Conservation (phyloP, 1,140 invertebrate genomes). For the Ooceraea biroi region DNA sequence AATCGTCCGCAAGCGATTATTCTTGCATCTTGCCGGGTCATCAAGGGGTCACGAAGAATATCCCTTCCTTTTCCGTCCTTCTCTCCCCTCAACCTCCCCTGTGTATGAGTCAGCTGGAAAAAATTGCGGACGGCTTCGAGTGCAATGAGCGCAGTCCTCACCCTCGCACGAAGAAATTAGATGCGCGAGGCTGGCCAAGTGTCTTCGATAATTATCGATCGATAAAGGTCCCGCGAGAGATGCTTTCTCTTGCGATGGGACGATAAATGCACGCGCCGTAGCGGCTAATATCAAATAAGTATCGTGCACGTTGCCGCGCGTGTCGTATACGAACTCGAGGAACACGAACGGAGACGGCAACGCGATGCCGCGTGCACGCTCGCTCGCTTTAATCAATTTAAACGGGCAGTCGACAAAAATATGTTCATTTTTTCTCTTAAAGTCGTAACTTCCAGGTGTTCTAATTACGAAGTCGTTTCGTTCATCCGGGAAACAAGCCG, state of each 20-base stretch:
- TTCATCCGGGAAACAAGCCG: background rate
- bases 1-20: slow-evolving; percentile 9
- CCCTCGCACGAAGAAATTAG: slow-evolving; percentile 57
- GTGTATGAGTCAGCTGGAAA: slow-evolving; percentile 23
- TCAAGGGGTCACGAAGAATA: slow-evolving; percentile 31
- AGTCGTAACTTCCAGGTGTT: background rate
- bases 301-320: slow-evolving; percentile 76
- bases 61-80: background rate
- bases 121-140: slow-evolving; percentile 41
- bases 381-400: background rate
- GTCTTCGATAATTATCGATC: slow-evolving; percentile 70
- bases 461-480: background rate
- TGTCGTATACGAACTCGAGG: slow-evolving; percentile 69
- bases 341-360: slow-evolving; percentile 24
- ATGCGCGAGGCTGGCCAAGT: slow-evolving; percentile 58
- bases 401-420: background rate
- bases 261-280: slow-evolving; percentile 37
- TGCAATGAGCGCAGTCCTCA: background rate
- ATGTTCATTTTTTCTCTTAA: background rate
- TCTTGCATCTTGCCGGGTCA: slow-evolving; percentile 7
- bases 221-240: slow-evolving; percentile 60
- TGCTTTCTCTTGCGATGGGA: slow-evolving; percentile 31
- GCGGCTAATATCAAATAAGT: slow-evolving; percentile 62
- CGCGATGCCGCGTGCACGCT: slow-evolving; percentile 66
- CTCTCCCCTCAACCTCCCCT: too few relatives aligned